These are phyloP conservation scores for Strigops habroptila DNA, from an alignment of 2,113 vertebrate genomes.

Conservation along the genomic window DNA sequence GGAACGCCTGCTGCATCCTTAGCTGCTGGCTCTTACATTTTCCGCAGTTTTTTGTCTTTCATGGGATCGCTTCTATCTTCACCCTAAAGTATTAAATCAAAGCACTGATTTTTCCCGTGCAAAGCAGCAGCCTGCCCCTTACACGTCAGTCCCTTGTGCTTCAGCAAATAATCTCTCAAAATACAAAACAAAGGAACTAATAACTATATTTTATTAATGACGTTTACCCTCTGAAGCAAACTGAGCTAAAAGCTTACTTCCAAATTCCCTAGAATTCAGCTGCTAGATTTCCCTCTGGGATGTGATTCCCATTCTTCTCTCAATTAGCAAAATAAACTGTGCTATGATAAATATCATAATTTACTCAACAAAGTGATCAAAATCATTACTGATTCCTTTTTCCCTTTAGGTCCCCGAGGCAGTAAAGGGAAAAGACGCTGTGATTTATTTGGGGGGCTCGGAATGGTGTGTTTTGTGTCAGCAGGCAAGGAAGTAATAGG, in stretches of 20 bases:
- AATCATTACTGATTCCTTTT: conserved; percentile 44
- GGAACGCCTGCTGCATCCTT: not conserved
- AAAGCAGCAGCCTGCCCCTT: not conserved
- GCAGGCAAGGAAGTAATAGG: not conserved
- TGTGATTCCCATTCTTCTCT: conserved; percentile 35
- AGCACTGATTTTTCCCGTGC: not conserved
- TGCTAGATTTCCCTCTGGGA: not conserved
- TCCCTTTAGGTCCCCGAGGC: conserved; percentile 53
- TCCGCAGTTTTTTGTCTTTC: not conserved
- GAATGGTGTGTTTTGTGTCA: conserved; percentile 66
- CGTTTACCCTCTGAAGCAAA: not conserved
- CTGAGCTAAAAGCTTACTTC: not conserved
- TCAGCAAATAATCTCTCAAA: not conserved
- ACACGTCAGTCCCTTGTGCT: not conserved
- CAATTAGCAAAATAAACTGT: conserved; percentile 77
- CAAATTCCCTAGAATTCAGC: not conserved
- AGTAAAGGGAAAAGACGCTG: conserved; percentile 24
- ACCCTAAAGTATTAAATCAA: not conserved
- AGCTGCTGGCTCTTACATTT: not conserved
- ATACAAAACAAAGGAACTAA: not conserved
- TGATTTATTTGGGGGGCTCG: conserved; percentile 75
- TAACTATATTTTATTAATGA: not conserved
- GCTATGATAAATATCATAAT: conserved; percentile 76
- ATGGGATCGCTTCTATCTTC: not conserved
- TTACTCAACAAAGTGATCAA: conserved; percentile 71